Evolutionary conservation across 2,797 vertebrate species (phyloP).

Genomic region (Gephyroberyx darwinii): DNA sequence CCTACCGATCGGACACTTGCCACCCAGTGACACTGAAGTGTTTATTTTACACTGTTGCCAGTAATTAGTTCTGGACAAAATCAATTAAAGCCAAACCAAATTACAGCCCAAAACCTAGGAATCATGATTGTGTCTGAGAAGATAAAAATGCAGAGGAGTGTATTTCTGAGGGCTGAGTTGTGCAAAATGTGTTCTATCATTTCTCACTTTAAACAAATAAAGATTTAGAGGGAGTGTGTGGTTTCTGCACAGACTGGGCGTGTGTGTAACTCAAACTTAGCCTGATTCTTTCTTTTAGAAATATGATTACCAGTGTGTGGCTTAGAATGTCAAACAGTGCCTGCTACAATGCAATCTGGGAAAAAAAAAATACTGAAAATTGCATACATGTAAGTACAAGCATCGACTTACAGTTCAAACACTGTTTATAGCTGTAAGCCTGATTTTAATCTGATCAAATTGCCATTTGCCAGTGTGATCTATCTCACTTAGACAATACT

Average conservation of each 20-base stretch:
- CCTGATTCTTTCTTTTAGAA: constrained; percentile 54
- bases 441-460: constrained; percentile 69
- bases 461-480: constrained; percentile 48
- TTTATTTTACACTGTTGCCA: constrained; percentile 79
- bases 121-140: constrained; percentile 44
- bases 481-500: constrained; percentile 29
- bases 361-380: constrained; percentile 19
- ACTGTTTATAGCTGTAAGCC: constrained; percentile 38
- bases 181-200: constrained; percentile 62
- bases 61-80: constrained; percentile 78
- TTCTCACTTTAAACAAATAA: constrained; percentile 65
- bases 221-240: constrained; percentile 55
- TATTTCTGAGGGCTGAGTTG: constrained; percentile 51
- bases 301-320: constrained; percentile 51
- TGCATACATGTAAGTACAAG: constrained; percentile 56
- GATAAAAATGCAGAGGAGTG: constrained; percentile 37
- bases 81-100: constrained; percentile 71
- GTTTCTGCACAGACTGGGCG: constrained; percentile 60
- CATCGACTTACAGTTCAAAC: constrained; percentile 66
- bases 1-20: constrained; percentile 70
- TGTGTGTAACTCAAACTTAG: constrained; percentile 49
- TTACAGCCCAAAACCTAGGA: constrained; percentile 64
- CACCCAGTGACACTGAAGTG: constrained; percentile 73
- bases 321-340: constrained; percentile 64
- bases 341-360: background rate